Percentiles rank a stretch among this genome's conserved stretches.
Conservation (phyloP, 1,140 invertebrate genomes). For the Danaus melanippus region DNA sequence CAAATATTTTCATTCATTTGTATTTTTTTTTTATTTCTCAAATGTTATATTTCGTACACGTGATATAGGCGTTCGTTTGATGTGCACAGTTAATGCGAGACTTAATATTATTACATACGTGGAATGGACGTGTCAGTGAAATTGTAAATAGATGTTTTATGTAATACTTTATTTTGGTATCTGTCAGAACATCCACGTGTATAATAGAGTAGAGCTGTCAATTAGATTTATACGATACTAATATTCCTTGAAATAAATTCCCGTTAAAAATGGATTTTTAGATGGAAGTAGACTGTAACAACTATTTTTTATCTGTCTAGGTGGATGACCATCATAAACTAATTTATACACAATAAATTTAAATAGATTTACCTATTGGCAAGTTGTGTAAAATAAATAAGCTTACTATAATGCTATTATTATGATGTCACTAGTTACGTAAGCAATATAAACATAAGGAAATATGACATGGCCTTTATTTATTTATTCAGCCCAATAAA, state of each 20-base stretch:
- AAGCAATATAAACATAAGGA: slow-evolving; percentile 71
- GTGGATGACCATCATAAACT: slow-evolving; percentile 69
- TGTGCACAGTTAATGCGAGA: slow-evolving; percentile 52
- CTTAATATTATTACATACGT: slow-evolving; percentile 63
- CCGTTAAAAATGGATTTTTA: slow-evolving; percentile 41
- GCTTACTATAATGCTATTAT: slow-evolving; percentile 70
- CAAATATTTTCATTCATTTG: slow-evolving; percentile 14
- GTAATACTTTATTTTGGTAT: slow-evolving; percentile 64
- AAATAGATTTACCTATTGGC: slow-evolving; percentile 69
- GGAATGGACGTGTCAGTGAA: slow-evolving; percentile 56
- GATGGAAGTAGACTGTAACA: slow-evolving; percentile 65
- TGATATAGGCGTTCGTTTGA: slow-evolving; percentile 15
- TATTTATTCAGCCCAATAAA: slow-evolving; percentile 17
- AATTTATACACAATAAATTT: slow-evolving; percentile 70
- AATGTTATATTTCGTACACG: slow-evolving; percentile 4
- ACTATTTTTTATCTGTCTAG: slow-evolving; percentile 71
- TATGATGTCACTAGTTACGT: slow-evolving; percentile 71
- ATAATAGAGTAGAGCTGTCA: slow-evolving; percentile 65
- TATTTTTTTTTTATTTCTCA: slow-evolving; percentile 13
- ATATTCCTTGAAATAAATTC: slow-evolving; percentile 68
- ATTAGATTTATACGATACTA: slow-evolving; percentile 63
- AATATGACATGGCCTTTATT: slow-evolving; percentile 33
- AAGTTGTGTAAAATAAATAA: slow-evolving; percentile 72
- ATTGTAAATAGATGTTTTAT: slow-evolving; percentile 69
- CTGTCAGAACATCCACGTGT: slow-evolving; percentile 61